These are phyloP conservation scores for Luidia sarsii DNA, from an alignment of 53 echinoderm and acorn worm species.

Conservation along the genomic window DNA sequence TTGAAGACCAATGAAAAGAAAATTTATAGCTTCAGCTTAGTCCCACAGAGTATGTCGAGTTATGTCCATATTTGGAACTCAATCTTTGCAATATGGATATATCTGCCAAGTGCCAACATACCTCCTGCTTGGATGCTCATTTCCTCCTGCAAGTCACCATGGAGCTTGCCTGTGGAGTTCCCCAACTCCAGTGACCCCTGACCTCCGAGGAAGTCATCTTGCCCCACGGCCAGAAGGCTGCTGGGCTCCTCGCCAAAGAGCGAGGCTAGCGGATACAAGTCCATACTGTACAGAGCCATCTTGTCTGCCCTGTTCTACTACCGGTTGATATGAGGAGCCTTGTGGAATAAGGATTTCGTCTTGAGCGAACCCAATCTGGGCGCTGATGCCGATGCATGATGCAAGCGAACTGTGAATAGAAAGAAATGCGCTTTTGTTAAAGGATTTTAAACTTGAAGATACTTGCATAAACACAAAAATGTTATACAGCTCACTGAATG, in stretches of 20 bases:
- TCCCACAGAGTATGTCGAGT: too few species aligned
- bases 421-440: too few species aligned
- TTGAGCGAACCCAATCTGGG: conserved; percentile 48
- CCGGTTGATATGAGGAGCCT: conserved; percentile 2
- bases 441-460: too few species aligned
- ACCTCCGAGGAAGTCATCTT: conserved; percentile 37
- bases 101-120: not conserved
- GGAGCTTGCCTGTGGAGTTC: conserved; percentile 20
- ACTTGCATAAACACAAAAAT: too few species aligned
- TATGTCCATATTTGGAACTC: too few species aligned
- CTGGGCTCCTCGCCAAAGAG: conserved; percentile 59
- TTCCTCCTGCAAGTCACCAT: conserved; percentile 38
- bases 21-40: too few species aligned
- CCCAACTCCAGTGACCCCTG: conserved; percentile 29
- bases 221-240: conserved; percentile 34
- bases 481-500: too few species aligned
- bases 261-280: conserved; percentile 51
- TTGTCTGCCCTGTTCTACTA: conserved; percentile 12
- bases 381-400: conserved; percentile 18
- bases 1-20: too few species aligned
- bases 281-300: conserved; percentile 53
- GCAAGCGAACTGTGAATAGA: conserved; percentile 25
- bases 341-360: not conserved
- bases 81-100: too few species aligned
- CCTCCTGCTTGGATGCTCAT: conserved; percentile 20